Evolutionary conservation across 2,888 invertebrate species (phyloP).

Genomic region (Ochlodes sylvanus): DNA sequence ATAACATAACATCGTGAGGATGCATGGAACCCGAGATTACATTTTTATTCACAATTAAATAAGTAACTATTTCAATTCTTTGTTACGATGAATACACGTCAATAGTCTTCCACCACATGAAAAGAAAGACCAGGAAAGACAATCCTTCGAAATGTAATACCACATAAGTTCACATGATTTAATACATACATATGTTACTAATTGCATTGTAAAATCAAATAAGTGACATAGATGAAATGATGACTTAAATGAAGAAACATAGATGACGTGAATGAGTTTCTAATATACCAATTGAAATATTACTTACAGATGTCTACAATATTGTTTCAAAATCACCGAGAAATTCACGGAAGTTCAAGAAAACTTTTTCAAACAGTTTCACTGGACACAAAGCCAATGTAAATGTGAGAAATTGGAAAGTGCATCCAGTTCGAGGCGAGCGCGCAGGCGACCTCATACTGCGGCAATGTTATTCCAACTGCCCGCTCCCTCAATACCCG

Average conservation of each 20-base stretch:
- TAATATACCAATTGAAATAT: neutral
- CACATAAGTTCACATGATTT: neutral
- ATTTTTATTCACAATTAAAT: neutral
- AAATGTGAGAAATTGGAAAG: conserved; percentile 47
- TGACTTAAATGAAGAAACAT: too few species aligned
- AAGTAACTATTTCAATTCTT: neutral
- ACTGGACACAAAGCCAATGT: conserved; percentile 10
- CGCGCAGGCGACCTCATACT: conserved; percentile 48
- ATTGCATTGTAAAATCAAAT: neutral
- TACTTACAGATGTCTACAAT: conserved; percentile 6
- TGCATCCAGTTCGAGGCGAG: conserved; percentile 45
- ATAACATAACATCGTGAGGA: too few species aligned
- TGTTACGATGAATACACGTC: neutral
- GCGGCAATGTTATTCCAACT: conserved; percentile 73
- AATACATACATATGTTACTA: neutral
- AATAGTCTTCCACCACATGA: neutral
- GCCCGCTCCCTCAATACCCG: conserved; percentile 59
- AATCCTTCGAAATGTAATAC: neutral
- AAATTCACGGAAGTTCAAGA: neutral
- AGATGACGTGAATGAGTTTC: too few species aligned
- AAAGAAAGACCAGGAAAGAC: neutral
- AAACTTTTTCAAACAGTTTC: neutral
- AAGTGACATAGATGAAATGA: too few species aligned
- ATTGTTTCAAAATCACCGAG: neutral
- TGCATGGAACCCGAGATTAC: neutral